Percentiles rank a stretch among this genome's conserved stretches.
phyloP scores from a whole-genome alignment of 2,888 invertebrate species.

The Andricus curvator region DNA sequence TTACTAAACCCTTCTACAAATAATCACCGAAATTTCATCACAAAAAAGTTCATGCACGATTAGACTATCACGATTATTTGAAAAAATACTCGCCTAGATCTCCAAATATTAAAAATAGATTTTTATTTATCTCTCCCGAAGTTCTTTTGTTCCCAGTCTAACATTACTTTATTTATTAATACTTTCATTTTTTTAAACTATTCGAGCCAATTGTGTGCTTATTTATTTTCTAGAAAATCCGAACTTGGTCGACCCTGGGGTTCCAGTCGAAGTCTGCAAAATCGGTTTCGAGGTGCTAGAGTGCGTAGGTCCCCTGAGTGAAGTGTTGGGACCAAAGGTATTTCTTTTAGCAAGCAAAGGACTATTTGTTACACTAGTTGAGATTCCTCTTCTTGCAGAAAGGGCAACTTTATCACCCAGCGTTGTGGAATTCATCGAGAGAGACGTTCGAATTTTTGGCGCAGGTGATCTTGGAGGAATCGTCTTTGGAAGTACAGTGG shows the following conservation, averaged over 20 bases:
- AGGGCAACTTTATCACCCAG: background rate
- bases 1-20: background rate
- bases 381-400: background rate
- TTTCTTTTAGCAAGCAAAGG: background rate
- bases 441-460: background rate
- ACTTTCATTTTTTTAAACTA: background rate
- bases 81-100: background rate
- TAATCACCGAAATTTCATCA: background rate
- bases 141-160: background rate
- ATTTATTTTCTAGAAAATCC: background rate
- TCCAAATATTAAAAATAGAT: background rate
- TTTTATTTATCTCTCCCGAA: background rate
- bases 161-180: background rate
- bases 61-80: background rate
- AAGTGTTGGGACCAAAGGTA: background rate
- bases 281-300: background rate
- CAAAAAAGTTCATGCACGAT: background rate
- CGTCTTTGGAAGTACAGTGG: background rate
- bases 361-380: background rate
- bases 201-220: background rate
- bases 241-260: background rate
- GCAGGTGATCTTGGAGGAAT: background rate
- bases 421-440: background rate
- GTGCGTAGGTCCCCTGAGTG: background rate
- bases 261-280: background rate